Conservation (phyloP, 2,113 vertebrate species). For the Archocentrus centrarchus region DNA sequence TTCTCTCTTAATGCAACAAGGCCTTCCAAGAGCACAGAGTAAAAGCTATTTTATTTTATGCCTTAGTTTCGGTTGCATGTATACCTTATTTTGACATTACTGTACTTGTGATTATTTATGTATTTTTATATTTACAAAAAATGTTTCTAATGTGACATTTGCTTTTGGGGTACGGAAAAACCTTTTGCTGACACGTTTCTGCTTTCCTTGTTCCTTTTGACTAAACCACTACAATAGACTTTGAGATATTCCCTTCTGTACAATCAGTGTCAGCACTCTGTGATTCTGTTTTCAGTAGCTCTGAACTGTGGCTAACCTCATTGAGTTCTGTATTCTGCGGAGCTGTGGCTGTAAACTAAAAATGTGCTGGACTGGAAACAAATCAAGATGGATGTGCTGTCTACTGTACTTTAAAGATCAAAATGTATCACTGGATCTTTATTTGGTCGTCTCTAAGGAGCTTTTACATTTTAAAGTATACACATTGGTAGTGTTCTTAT, state of each 20-base stretch:
- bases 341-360: background rate
- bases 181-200: background rate
- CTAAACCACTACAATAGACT: slow-evolving; percentile 4
- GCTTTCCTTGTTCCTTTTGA: slow-evolving; percentile 2
- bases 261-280: background rate
- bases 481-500: background rate
- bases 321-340: background rate
- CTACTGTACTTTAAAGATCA: background rate
- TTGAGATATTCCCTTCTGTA: background rate
- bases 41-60: no score
- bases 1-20: no score
- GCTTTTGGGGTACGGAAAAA: background rate
- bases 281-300: background rate
- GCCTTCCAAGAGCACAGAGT: no score
- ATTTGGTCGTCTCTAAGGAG: background rate
- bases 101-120: no score
- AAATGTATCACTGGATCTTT: background rate
- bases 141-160: background rate
- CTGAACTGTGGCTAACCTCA: background rate
- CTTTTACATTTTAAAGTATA: background rate
- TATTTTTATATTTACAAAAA: no score
- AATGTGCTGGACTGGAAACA: background rate
- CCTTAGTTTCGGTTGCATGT: no score
- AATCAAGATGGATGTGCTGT: background rate
- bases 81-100: no score